Evolutionary conservation across 2,113 vertebrate species (phyloP).

Genomic region (Heterotilapia buettikoferi): DNA sequence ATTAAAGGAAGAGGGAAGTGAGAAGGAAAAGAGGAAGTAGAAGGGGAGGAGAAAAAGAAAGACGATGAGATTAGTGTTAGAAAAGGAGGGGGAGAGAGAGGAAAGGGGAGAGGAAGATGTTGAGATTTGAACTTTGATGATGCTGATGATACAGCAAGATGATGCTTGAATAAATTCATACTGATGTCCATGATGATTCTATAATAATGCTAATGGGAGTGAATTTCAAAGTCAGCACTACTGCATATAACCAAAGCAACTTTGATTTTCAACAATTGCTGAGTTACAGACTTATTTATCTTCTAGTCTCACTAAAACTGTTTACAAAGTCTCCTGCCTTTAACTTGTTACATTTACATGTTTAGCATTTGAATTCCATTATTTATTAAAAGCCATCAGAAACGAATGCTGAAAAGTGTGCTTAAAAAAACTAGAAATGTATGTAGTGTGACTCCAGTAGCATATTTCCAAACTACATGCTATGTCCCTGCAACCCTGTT

Average conservation of each 20-base stretch:
- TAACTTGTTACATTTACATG: background rate
- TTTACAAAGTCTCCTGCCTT: background rate
- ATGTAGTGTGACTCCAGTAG: background rate
- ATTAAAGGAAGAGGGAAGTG: background rate
- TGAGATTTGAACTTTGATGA: conserved; percentile 8
- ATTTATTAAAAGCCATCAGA: background rate
- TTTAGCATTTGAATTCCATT: background rate
- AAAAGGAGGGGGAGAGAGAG: background rate
- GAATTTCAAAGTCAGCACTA: background rate
- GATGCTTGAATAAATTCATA: conserved; percentile 14
- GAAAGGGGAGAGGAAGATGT: background rate
- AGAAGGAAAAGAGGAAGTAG: background rate
- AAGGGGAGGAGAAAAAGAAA: background rate
- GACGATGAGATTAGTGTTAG: background rate
- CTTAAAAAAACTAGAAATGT: background rate
- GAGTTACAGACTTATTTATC: background rate
- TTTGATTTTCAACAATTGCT: background rate
- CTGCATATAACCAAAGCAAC: background rate
- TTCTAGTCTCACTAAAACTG: background rate
- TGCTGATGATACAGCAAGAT: conserved; percentile 31
- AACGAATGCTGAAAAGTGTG: background rate
- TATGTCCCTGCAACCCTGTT: background rate
- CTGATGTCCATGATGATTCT: conserved; percentile 14
- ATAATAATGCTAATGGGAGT: conserved; percentile 4
- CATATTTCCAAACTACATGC: background rate